Conservation (phyloP, 2,113 vertebrate species). For the Jaculus jaculus region DNA sequence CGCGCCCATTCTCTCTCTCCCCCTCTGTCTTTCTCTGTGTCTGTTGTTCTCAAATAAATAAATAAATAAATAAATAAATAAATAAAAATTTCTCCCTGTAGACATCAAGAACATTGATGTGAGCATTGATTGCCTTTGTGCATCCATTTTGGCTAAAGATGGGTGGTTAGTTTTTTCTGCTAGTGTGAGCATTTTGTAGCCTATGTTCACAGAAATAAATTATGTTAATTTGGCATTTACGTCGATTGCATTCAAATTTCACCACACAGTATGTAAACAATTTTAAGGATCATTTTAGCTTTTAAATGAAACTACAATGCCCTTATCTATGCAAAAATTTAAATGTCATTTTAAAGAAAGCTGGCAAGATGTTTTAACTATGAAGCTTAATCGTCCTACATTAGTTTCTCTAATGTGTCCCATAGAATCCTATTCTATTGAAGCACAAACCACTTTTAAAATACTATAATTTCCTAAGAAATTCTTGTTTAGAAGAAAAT, state of each 20-base stretch:
- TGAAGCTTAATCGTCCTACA: not conserved
- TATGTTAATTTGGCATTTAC: not conserved
- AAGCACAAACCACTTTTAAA: not conserved
- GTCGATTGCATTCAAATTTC: not conserved
- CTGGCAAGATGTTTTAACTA: not conserved
- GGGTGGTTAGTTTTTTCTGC: not conserved
- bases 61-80: too few relatives aligned
- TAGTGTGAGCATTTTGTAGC: not conserved
- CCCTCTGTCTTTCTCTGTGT: too few relatives aligned
- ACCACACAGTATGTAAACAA: not conserved
- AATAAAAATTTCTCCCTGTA: not conserved
- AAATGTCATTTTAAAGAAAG: not conserved
- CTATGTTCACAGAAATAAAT: not conserved
- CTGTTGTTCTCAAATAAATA: too few relatives aligned
- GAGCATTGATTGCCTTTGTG: not conserved
- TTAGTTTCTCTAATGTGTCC: not conserved
- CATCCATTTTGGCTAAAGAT: not conserved
- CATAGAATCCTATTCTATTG: not conserved
- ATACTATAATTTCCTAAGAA: not conserved
- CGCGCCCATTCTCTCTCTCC: too few relatives aligned
- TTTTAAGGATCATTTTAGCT: not conserved
- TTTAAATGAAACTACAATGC: not conserved
- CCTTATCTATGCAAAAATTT: not conserved
- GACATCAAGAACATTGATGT: not conserved
- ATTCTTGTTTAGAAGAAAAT: not conserved